Conservation (phyloP, 2,888 invertebrate genomes). For the Drosophila dives region DNA sequence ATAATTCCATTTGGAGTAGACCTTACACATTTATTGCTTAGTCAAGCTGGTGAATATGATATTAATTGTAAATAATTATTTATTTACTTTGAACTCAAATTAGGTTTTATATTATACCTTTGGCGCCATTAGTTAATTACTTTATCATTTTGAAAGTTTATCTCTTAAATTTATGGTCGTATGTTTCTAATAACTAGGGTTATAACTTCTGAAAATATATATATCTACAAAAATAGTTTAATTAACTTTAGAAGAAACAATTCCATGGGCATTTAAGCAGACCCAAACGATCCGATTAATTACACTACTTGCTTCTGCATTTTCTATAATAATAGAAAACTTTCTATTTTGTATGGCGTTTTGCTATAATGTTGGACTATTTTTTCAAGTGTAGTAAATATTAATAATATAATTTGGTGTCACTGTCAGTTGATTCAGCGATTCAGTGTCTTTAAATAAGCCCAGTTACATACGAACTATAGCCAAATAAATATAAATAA, state of each 20-base stretch:
- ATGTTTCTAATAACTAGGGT: neutral
- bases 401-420: neutral
- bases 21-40: neutral
- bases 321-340: neutral
- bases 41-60: neutral
- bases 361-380: neutral
- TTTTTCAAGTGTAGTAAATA: neutral
- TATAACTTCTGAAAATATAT: neutral
- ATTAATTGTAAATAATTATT: neutral
- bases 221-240: neutral
- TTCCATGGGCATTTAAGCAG: too few relatives aligned
- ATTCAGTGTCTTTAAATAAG: conserved; percentile 31
- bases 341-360: neutral
- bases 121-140: neutral
- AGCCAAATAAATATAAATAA: conserved; percentile 24
- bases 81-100: conserved; percentile 1
- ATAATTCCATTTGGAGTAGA: conserved; percentile 3
- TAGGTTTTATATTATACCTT: neutral
- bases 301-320: too few relatives aligned
- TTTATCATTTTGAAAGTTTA: neutral
- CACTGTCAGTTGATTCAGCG: conserved; percentile 14
- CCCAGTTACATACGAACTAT: conserved; percentile 17
- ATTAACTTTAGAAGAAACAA: too few relatives aligned
- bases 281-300: too few relatives aligned
- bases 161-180: neutral